Evolutionary conservation across 2,797 vertebrate species (phyloP).

Genomic region (Parauchenoglanis punctatus): DNA sequence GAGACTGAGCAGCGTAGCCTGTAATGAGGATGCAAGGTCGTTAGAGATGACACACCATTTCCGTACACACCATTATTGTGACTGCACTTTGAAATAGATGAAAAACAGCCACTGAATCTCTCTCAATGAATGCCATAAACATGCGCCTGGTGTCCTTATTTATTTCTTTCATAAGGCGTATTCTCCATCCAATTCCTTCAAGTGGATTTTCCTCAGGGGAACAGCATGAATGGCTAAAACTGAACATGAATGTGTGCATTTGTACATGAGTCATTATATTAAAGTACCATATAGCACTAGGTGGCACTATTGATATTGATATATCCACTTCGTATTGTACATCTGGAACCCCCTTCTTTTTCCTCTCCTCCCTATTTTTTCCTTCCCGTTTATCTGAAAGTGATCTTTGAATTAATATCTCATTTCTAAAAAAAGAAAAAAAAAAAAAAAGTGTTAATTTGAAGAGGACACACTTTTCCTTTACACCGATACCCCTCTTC

Average conservation of each 20-base stretch:
- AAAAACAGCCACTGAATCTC: slow-evolving; percentile 40
- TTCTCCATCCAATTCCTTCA: slow-evolving; percentile 32
- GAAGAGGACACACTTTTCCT: slow-evolving; percentile 32
- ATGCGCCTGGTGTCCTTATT: slow-evolving; percentile 14
- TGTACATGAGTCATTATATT: neutral
- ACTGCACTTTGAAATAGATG: slow-evolving; percentile 44
- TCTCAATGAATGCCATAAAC: slow-evolving; percentile 40
- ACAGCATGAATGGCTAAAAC: neutral
- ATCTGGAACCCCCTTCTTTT: neutral
- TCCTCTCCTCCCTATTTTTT: slow-evolving; percentile 36
- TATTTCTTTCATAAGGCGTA: slow-evolving; percentile 26
- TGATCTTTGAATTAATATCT: slow-evolving; percentile 54
- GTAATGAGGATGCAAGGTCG: slow-evolving; percentile 76
- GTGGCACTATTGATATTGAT: slow-evolving; percentile 76
- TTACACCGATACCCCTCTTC: slow-evolving; percentile 2
- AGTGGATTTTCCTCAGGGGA: slow-evolving; percentile 14
- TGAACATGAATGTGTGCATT: neutral
- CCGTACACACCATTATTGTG: slow-evolving; percentile 47
- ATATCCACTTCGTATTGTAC: slow-evolving; percentile 39
- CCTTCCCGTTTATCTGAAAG: slow-evolving; percentile 54
- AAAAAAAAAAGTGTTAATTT: slow-evolving; percentile 47
- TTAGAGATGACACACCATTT: slow-evolving; percentile 65
- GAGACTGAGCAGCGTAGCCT: slow-evolving; percentile 65
- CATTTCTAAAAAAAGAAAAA: slow-evolving; percentile 26
- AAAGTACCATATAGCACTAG: slow-evolving; percentile 67